These are phyloP conservation scores for Aulostomus chinensis DNA, from an alignment of 2,797 vertebrate species.

Conservation along the genomic window DNA sequence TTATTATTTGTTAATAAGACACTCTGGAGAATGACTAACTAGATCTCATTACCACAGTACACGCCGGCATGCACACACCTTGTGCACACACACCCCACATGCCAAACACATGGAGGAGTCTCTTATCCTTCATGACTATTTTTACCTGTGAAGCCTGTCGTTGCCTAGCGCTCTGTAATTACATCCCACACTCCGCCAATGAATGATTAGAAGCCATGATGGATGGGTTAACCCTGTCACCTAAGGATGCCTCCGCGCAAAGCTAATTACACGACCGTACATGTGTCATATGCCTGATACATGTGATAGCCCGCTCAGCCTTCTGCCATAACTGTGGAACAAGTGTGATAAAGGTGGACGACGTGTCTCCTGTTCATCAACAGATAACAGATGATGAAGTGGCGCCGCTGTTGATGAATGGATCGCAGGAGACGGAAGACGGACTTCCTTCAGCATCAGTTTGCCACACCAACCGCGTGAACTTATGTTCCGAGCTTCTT, in stretches of 20 bases:
- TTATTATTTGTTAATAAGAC: conserved; percentile 85
- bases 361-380: conserved; percentile 55
- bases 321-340: conserved; percentile 42
- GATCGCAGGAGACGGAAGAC: no score
- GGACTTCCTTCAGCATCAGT: no score
- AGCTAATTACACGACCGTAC: conserved; percentile 68
- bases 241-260: conserved; percentile 57
- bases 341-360: conserved; percentile 55
- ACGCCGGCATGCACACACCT: conserved; percentile 33
- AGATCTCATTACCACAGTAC: conserved; percentile 72
- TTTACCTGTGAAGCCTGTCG: conserved; percentile 74
- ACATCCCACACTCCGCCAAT: conserved; percentile 65
- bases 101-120: conserved; percentile 55
- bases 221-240: conserved; percentile 73
- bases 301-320: conserved; percentile 57
- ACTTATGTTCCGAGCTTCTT: no score
- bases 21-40: conserved; percentile 74
- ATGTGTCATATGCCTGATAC: conserved; percentile 68
- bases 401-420: conserved; percentile 44
- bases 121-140: conserved; percentile 67
- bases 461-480: no score
- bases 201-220: conserved; percentile 72
- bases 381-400: conserved; percentile 68
- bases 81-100: conserved; percentile 37
- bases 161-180: conserved; percentile 76